Base-by-base conservation (phyloP, 30 jellyfish, hydroid and myxozoan genomes). In the Hydractinia symbiolongicarpus region DNA sequence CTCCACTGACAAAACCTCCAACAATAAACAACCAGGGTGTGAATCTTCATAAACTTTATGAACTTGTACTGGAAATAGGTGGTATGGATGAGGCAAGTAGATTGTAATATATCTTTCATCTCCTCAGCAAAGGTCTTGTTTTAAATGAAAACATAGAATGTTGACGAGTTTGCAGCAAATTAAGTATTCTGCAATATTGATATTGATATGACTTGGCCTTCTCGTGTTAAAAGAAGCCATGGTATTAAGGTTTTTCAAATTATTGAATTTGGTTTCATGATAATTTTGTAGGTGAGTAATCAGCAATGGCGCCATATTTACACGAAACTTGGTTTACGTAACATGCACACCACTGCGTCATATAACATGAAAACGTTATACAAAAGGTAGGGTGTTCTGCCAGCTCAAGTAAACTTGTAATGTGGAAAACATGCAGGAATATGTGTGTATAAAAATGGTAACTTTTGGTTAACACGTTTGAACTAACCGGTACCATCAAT, bases 41-140 rank as follows among this genome's bases (percentile, higher is more conserved):
- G 50, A 81, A 93, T 64, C 88, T 93, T 19, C 94, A 68, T 85
- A 93, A 81, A 68, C 84, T 93, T n/a, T 93, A 76, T 82, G 80
- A 75, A 9, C 75, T 87, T 40, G 98, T 93, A 4, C 71, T 61
- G 66, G 78, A 77, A 54, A 76, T 76, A 5, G 96, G 96, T 55
- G 96, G 96, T 9, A 86, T 93, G 95, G 98, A 93, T 14, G 96
- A 93, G 90, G 98, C 87, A 66, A 17, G 84, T 14, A 30, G 44
- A 0, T 30, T 30, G 44, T 30, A 30, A 30, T 30, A 30, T 30
- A 30, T 13, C 54, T 68, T 68, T 15, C 50, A 13, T 1, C 69
- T 3, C 3, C 1, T 3, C 17, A 11, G 16, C 44, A 30, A 30
- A 30, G 44, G 44, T 30, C 2, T 58, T 58, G 69, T 58, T 58